Conservation (phyloP, 1,140 invertebrate species). For the Lysiphlebus fabarum region DNA sequence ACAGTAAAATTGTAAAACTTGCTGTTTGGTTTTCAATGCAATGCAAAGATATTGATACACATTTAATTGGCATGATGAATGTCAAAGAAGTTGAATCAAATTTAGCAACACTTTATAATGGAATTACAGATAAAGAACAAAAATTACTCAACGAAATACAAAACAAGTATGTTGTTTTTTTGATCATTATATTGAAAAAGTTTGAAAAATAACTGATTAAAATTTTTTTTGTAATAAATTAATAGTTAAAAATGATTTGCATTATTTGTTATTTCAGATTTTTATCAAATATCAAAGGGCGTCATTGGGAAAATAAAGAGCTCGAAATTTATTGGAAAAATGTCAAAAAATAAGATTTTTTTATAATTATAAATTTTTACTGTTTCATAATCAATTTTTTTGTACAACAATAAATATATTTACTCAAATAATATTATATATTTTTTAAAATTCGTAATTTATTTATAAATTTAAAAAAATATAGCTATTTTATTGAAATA, state of each 20-base stretch:
- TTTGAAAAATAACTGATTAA: background rate
- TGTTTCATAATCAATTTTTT: too few relatives aligned
- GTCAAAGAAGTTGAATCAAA: conserved; percentile 61
- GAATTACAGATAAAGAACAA: conserved; percentile 63
- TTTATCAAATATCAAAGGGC: conserved; percentile 12
- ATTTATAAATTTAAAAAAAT: too few relatives aligned
- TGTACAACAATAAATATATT: too few relatives aligned
- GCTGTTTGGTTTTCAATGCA: conserved; percentile 66
- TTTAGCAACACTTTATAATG: conserved; percentile 59
- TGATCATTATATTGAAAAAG: background rate
- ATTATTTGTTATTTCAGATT: conserved; percentile 10
- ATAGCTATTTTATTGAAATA: too few relatives aligned
- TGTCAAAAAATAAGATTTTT: background rate
- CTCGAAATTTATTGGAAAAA: background rate
- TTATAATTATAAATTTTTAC: too few relatives aligned
- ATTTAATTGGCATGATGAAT: conserved; percentile 70
- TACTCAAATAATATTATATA: too few relatives aligned
- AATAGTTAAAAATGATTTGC: background rate
- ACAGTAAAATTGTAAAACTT: conserved; percentile 68
- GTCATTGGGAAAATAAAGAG: conserved; percentile 22
- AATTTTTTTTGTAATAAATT: background rate
- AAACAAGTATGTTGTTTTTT: conserved; percentile 58
- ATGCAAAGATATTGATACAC: conserved; percentile 59
- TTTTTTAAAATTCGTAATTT: too few relatives aligned
- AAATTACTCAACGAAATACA: conserved; percentile 60